Percentiles rank a stretch among this genome's conserved stretches.
Evolutionary conservation across 2,797 vertebrate genomes (phyloP).

Genomic region (Poeciliopsis infans): DNA sequence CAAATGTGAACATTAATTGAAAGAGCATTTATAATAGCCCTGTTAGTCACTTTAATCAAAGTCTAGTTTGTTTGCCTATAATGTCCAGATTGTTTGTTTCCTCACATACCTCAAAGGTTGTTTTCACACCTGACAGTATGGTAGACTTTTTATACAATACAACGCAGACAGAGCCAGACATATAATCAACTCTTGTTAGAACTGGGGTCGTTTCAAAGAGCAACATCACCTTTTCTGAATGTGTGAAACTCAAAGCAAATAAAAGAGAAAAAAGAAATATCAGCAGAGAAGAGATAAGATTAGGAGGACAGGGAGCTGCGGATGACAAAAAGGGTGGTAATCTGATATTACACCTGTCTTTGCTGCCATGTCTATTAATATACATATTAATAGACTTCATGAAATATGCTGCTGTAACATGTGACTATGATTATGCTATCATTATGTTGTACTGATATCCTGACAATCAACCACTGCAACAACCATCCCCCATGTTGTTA

Average conservation of each 20-base stretch:
- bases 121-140: too few relatives aligned
- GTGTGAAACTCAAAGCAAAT: constrained; percentile 36
- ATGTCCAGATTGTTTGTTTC: too few relatives aligned
- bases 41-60: too few relatives aligned
- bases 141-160: constrained; percentile 4
- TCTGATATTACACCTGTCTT: constrained; percentile 32
- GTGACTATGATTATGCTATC: neutral
- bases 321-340: constrained; percentile 25
- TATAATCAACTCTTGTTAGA: constrained; percentile 18
- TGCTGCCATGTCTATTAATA: neutral
- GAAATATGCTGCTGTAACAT: neutral
- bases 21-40: too few relatives aligned
- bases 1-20: neutral
- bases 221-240: neutral
- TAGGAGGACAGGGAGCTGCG: constrained; percentile 10
- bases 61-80: too few relatives aligned
- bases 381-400: neutral
- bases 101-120: too few relatives aligned
- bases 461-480: neutral
- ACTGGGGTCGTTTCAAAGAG: constrained; percentile 42
- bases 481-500: neutral
- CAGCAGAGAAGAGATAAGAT: constrained; percentile 22
- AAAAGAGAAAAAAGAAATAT: constrained; percentile 30
- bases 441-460: neutral
- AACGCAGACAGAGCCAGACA: constrained; percentile 13